Conservation (phyloP, 2,113 vertebrate genomes). For the Thamnaconus septentrionalis region DNA sequence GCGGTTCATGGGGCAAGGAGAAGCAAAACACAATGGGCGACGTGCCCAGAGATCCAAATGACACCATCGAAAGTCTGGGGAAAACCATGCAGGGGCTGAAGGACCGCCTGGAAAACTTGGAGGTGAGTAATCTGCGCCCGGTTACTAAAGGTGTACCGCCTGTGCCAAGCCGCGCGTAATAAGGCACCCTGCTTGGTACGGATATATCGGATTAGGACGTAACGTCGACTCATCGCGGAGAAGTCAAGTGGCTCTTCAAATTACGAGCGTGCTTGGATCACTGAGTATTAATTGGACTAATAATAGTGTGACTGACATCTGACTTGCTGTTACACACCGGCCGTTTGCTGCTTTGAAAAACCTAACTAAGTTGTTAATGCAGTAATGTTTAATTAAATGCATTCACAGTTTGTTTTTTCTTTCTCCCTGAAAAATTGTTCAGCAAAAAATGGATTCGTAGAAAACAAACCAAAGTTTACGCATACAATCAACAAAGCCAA, state of each 20-base stretch:
- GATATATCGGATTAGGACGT: slow-evolving; percentile 18
- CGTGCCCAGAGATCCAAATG: slow-evolving; percentile 88
- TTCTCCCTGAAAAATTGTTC: too few species aligned
- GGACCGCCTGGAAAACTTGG: slow-evolving; percentile 90
- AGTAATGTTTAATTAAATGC: too few species aligned
- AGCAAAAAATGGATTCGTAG: too few species aligned
- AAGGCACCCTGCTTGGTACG: background rate
- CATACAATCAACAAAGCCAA: too few species aligned
- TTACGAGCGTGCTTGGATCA: background rate
- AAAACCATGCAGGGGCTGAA: slow-evolving; percentile 94
- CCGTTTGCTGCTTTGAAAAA: too few species aligned
- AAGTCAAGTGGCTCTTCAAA: background rate
- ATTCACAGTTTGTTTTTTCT: too few species aligned
- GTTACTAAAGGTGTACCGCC: background rate
- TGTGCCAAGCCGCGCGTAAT: slow-evolving; percentile 43
- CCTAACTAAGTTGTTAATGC: too few species aligned
- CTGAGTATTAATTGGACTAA: too few species aligned
- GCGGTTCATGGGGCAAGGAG: slow-evolving; percentile 77
- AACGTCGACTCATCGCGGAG: background rate
- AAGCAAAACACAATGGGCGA: slow-evolving; percentile 93
- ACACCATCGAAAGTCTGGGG: slow-evolving; percentile 88
- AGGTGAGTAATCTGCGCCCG: slow-evolving; percentile 72
- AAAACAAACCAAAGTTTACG: too few species aligned
- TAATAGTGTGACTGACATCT: background rate
- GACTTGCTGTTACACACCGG: background rate